phyloP scores from a whole-genome alignment of 2,113 vertebrate species.

The Dolichallabes microphthalmus region DNA sequence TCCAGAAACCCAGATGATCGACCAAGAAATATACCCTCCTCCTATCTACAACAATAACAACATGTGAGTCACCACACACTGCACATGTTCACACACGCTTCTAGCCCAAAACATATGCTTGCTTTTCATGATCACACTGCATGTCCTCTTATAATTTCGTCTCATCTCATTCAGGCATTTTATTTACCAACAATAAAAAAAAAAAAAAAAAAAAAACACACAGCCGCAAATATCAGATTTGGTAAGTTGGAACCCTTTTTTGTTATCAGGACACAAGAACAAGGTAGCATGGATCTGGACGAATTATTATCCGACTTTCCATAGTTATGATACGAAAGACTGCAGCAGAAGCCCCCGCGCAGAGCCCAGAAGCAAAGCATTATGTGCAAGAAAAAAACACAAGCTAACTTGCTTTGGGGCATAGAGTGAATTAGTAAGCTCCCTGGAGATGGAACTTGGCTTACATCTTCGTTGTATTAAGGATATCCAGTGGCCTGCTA shows the following conservation, averaged over 20 bases:
- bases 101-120: slow-evolving; percentile 15
- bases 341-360: background rate
- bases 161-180: slow-evolving; percentile 41
- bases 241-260: slow-evolving; percentile 25
- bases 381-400: background rate
- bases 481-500: slow-evolving; percentile 24
- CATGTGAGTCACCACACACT: slow-evolving; percentile 37
- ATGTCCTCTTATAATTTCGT: slow-evolving; percentile 25
- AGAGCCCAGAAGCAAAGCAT: slow-evolving; percentile 22
- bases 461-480: slow-evolving; percentile 20
- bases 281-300: slow-evolving; percentile 46
- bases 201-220: background rate
- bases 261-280: slow-evolving; percentile 33
- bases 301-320: slow-evolving; percentile 23
- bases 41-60: background rate
- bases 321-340: slow-evolving; percentile 41
- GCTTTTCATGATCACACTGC: background rate
- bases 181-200: slow-evolving; percentile 35
- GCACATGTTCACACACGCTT: background rate
- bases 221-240: slow-evolving; percentile 23
- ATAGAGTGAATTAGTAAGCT: slow-evolving; percentile 20
- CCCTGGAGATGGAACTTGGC: background rate
- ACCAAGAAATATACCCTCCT: background rate
- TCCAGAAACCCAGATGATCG: background rate
- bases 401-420: slow-evolving; percentile 18